Evolutionary conservation across 2,797 vertebrate genomes (phyloP).

Genomic region (Perdix hodgsoniae): DNA sequence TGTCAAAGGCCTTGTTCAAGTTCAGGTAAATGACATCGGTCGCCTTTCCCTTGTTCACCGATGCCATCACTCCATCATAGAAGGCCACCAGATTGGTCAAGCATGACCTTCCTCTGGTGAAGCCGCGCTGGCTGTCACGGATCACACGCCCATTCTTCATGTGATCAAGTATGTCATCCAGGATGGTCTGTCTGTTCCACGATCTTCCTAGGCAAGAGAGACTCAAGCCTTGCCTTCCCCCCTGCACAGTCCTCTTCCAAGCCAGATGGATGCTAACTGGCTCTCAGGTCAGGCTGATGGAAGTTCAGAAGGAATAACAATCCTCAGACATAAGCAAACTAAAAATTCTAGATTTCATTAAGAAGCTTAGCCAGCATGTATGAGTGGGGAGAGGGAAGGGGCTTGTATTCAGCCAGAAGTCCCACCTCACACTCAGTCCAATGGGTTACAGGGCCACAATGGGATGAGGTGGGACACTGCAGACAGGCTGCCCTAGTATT

Average conservation of each 20-base stretch:
- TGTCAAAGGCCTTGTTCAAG: no score
- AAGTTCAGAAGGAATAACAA: neutral
- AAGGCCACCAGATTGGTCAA: no score
- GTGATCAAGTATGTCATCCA: no score
- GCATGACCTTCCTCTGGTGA: no score
- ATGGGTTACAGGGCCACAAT: fast-evolving
- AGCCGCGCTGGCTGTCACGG: no score
- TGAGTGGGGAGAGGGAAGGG: neutral
- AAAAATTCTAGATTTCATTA: neutral
- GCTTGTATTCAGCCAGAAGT: neutral
- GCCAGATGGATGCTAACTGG: neutral
- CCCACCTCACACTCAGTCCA: fast-evolving
- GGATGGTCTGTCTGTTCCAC: no score
- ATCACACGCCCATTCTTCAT: no score
- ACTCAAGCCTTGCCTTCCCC: neutral
- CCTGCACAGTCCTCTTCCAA: neutral
- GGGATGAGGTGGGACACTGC: fast-evolving
- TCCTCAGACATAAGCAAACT: neutral
- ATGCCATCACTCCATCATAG: no score
- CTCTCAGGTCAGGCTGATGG: fast-evolving
- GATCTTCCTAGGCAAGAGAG: no score
- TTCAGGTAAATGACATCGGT: no score
- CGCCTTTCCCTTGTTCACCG: no score
- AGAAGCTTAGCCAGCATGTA: conserved; percentile 6
- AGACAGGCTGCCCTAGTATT: neutral